phyloP scores from a whole-genome alignment of 2,797 vertebrate species.

The Melanogrammus aeglefinus region DNA sequence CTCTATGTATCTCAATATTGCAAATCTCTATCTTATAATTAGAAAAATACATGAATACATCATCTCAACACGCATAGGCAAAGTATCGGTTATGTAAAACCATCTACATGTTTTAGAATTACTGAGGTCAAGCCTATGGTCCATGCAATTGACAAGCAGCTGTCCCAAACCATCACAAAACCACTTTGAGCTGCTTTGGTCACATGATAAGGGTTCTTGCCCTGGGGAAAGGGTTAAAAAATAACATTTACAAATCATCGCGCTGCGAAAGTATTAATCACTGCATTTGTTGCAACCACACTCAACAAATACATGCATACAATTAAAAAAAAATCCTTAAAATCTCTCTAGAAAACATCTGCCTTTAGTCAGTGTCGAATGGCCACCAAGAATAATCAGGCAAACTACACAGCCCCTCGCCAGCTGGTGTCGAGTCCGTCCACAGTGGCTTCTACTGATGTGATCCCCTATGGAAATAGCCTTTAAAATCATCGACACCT shows the following conservation, averaged over 20 bases:
- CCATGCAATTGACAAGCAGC: slow-evolving; percentile 53
- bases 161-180: slow-evolving; percentile 39
- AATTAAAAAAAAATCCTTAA: slow-evolving; percentile 44
- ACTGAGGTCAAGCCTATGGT: slow-evolving; percentile 40
- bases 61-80: slow-evolving; percentile 31
- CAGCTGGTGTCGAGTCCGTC: slow-evolving; percentile 26
- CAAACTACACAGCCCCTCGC: slow-evolving; percentile 31
- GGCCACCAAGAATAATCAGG: slow-evolving; percentile 47
- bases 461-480: slow-evolving; percentile 13
- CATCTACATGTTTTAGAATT: slow-evolving; percentile 34
- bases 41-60: slow-evolving; percentile 63
- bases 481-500: slow-evolving; percentile 14
- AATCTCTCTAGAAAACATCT: neutral
- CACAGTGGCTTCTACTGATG: slow-evolving; percentile 13
- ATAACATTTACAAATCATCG: slow-evolving; percentile 43
- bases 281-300: slow-evolving; percentile 11
- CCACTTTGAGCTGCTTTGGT: slow-evolving; percentile 17
- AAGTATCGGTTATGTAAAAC: slow-evolving; percentile 37
- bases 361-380: slow-evolving; percentile 54
- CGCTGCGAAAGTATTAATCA: slow-evolving; percentile 26
- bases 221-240: slow-evolving; percentile 29
- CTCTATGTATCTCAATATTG: slow-evolving; percentile 50
- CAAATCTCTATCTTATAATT: slow-evolving; percentile 35
- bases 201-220: slow-evolving; percentile 38
- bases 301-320: slow-evolving; percentile 29